Conservation (phyloP, 2,888 invertebrate genomes). For the Pteria penguin region DNA sequence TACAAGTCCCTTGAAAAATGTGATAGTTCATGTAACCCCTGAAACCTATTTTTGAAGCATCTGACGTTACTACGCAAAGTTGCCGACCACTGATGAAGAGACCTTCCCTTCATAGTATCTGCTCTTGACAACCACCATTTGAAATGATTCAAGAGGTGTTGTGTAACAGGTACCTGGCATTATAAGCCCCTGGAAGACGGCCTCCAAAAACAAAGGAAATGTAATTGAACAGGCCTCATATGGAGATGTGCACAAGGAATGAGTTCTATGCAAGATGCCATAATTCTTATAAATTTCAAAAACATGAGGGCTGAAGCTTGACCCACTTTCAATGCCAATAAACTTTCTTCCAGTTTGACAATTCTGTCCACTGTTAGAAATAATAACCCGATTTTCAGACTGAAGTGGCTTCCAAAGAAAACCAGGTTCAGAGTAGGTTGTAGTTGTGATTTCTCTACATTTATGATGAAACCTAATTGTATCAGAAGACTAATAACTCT, state of each 20-base stretch:
- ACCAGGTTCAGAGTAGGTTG: slow-evolving; percentile 29
- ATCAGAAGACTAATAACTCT: slow-evolving; percentile 37
- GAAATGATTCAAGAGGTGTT: slow-evolving; percentile 3
- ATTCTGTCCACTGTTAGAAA: neutral
- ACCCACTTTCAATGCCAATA: too few relatives aligned
- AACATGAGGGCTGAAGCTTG: too few relatives aligned
- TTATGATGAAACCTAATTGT: too few relatives aligned
- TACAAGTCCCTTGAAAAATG: too few relatives aligned
- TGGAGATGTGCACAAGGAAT: neutral
- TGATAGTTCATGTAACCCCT: neutral
- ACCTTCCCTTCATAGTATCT: neutral
- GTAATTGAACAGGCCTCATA: slow-evolving; percentile 12
- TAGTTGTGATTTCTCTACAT: slow-evolving; percentile 32
- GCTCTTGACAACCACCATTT: neutral
- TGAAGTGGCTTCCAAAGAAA: too few relatives aligned
- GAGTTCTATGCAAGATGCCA: too few relatives aligned
- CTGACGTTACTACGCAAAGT: neutral
- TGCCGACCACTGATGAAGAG: neutral
- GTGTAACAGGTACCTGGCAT: neutral
- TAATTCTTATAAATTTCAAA: neutral
- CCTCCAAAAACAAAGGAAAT: slow-evolving; percentile 12
- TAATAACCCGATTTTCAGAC: too few relatives aligned
- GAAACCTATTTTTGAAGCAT: neutral
- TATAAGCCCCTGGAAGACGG: neutral
- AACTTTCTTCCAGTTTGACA: too few relatives aligned